Evolutionary conservation across 2,888 invertebrate genomes (phyloP), one percentile per base, ranked within the genome.

Genomic region (Dexiosoma caninum): DNA sequence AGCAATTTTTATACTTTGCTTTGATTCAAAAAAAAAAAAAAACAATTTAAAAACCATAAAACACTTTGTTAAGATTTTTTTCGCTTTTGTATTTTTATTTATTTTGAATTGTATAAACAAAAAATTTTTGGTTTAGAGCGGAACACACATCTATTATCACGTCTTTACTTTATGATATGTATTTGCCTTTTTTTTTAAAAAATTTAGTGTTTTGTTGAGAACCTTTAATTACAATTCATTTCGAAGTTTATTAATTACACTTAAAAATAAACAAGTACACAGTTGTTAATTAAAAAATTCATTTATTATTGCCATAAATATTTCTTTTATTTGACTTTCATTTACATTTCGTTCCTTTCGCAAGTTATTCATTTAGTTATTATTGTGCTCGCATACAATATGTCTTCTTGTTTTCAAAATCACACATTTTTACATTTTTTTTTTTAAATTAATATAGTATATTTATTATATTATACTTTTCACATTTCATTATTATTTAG

Each of bases 221-320:
- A 53, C 1, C n/a, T 27, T 46, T 59, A n/a, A 66, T 57, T 14
- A 12, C 53, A 53, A 2, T 46, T 37, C 30, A 40, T 49, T 62
- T 30, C 37, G 21, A 40, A 37, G 44, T 30, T 57, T 42, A 23
- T 27, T 62, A 57, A 62, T 49, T 53, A 51, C n/a, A 57, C 57
- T 57, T 46, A 49, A 14, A 23, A 71, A 46, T 57, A 51, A 60
- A 27, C 6, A 27, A 5, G n/a, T n/a, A n/a, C n/a, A n/a, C 14
- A 60, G 42, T 32, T 59, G 49, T 10, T 67, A 76, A 42, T 60
- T 67, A 70, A 30, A 12, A 62, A 62, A 46, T 55, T 44, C 21
- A 55, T 35, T 53, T 53, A 16, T 57, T 57, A 30, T 64, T 60
- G 5, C 19, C 40, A 27, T 49, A 27, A 37, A 9, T 32, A 27